Evolutionary conservation across 2,797 vertebrate genomes (phyloP), one percentile per base, ranked within the genome.

Genomic region (Taeniopygia guttata): DNA sequence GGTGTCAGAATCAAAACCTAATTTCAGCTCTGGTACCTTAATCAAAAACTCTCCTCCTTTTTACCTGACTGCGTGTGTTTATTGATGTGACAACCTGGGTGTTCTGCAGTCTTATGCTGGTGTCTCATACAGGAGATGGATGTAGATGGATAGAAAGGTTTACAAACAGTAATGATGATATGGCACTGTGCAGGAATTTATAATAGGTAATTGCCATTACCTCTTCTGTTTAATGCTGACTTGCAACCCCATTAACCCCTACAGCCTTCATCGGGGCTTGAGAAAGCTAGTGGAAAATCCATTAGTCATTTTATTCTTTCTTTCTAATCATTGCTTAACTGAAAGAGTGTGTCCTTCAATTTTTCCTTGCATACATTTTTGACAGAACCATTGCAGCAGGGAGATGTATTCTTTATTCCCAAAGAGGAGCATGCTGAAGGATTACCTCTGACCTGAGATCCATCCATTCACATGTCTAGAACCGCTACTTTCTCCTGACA

Each of bases 361-460:
- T 56, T 64, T 64, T 45, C 60, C 38, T 59, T 81, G 54, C 49
- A 45, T 60, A 23, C 16, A 2, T 82, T 87, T 68, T 38, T 76
- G 83, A 82, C 78, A 89, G 69, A 81, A 26, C 25, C 60, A 80
- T 29, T 74, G 36, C 56, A 78, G 70, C 13, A 93, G 74, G 63
- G 63, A 96, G 94, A 93, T 78, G 45, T 79, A 70, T 55, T 51
- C 51, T 74, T 69, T 84, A 79, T 13, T 66, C 70, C 55, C 89
- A 83, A 79, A 63, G 8, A 51, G 42, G 16, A 58, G 17, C 7
- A 2, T 55, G 75, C 63, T 89, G 67, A 94, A 95, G 86, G 81
- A 96, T 92, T 94, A 72, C 63, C 80, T 56, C 68, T 92, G 68
- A 56, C 62, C 81, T 38, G 60, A 95, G 73, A 86, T 23, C 46